These are phyloP conservation scores for Deroplatys truncata DNA, from an alignment of 2,888 invertebrate species.

Conservation along the genomic window DNA sequence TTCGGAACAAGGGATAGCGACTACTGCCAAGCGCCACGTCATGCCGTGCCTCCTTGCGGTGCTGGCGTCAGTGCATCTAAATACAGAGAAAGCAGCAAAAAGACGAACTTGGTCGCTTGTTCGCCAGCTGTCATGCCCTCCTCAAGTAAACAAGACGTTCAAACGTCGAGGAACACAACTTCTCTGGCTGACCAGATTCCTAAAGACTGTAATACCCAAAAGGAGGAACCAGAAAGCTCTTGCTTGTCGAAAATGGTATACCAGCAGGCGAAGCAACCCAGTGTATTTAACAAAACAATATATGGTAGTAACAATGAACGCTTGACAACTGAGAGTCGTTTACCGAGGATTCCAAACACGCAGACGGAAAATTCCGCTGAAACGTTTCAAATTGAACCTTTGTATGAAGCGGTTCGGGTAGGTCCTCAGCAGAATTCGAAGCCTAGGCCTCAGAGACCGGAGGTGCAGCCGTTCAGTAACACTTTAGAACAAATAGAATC, in stretches of 20 bases:
- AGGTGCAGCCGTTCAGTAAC: background rate
- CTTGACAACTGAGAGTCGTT: background rate
- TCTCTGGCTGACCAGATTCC: background rate
- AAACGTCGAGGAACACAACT: too few relatives aligned
- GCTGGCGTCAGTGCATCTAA: background rate
- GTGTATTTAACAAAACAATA: too few relatives aligned
- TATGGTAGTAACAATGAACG: too few relatives aligned
- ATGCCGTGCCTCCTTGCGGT: background rate
- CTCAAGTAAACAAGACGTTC: too few relatives aligned
- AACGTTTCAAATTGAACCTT: background rate
- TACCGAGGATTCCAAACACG: background rate
- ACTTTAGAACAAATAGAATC: conserved; percentile 3
- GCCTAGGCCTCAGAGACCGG: background rate
- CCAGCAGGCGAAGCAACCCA: background rate
- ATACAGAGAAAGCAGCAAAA: background rate
- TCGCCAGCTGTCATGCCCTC: background rate
- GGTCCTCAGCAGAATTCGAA: background rate
- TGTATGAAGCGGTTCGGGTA: background rate
- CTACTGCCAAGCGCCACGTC: background rate
- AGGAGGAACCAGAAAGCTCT: background rate
- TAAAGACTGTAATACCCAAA: background rate
- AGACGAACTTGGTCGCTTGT: background rate
- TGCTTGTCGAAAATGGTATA: background rate
- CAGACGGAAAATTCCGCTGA: background rate
- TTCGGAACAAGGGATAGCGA: background rate